A percentile compares a stretch with the other conserved stretches of the same genome.
phyloP scores from a whole-genome alignment of 2,888 invertebrate species.

The Incurvaria masculella region DNA sequence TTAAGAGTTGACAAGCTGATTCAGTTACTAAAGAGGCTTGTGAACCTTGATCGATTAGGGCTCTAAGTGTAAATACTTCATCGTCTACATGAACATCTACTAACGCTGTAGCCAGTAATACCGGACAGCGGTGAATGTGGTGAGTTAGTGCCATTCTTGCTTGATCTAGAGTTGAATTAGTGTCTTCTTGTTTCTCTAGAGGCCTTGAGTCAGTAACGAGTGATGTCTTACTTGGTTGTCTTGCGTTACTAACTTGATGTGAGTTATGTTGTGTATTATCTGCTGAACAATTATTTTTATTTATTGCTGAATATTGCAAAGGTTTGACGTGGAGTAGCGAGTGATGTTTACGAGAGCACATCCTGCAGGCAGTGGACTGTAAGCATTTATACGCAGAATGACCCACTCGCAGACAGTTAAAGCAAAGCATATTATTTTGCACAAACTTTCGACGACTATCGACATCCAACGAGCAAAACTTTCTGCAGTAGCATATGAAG shows the following conservation, averaged over 20 bases:
- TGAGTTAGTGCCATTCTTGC: not conserved
- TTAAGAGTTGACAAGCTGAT: slow-evolving; percentile 15
- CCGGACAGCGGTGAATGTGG: not conserved
- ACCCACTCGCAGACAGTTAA: slow-evolving; percentile 7
- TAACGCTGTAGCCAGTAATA: slow-evolving; percentile 10
- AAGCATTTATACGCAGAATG: slow-evolving; percentile 11
- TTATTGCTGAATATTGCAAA: no score
- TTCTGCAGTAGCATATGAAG: not conserved
- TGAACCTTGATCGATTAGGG: slow-evolving; percentile 19
- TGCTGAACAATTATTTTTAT: no score
- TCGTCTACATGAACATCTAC: slow-evolving; percentile 12
- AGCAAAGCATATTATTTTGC: slow-evolving; percentile 2
- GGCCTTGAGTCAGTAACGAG: no score
- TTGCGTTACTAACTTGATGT: no score
- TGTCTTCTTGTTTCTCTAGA: no score
- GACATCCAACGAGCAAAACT: not conserved
- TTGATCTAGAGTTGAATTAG: no score
- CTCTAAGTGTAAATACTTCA: slow-evolving; percentile 14
- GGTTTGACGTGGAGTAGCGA: slow-evolving; percentile 13
- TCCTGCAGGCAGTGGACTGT: slow-evolving; percentile 11
- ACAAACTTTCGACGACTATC: slow-evolving; percentile 4
- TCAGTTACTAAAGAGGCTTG: slow-evolving; percentile 18
- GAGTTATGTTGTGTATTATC: no score
- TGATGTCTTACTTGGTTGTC: no score
- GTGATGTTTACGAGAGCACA: slow-evolving; percentile 14